Conservation (phyloP, 2,797 vertebrate species). For the Pipistrellus kuhlii region DNA sequence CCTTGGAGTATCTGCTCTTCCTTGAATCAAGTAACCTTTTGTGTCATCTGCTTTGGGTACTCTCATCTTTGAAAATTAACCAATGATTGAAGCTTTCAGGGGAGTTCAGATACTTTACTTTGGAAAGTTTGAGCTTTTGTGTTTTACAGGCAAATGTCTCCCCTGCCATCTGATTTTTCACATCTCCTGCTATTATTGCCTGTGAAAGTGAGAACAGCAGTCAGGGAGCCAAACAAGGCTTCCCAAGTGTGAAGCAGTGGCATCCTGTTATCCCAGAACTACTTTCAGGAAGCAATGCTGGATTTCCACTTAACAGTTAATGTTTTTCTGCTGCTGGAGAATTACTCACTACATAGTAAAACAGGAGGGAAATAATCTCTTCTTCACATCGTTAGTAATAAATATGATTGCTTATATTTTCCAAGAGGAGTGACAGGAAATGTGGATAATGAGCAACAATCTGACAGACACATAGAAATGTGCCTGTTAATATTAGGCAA, state of each 20-base stretch:
- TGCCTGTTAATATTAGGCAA: constrained; percentile 49
- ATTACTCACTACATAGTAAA: constrained; percentile 77
- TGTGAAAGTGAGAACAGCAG: constrained; percentile 76
- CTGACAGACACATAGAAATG: constrained; percentile 56
- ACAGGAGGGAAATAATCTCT: constrained; percentile 62
- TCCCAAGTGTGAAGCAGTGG: constrained; percentile 71
- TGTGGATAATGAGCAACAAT: constrained; percentile 71
- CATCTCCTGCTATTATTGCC: constrained; percentile 75
- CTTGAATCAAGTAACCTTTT: background rate
- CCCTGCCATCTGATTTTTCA: constrained; percentile 77
- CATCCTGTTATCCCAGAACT: constrained; percentile 73
- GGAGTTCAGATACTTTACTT: background rate
- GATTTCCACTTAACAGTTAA: constrained; percentile 80
- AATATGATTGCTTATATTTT: constrained; percentile 71
- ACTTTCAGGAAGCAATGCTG: constrained; percentile 58
- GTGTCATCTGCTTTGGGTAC: background rate
- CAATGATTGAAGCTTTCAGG: background rate
- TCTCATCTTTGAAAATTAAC: background rate
- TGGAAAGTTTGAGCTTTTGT: background rate
- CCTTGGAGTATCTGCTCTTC: background rate
- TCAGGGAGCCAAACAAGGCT: constrained; percentile 74
- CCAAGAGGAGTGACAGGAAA: constrained; percentile 59
- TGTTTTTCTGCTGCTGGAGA: constrained; percentile 77
- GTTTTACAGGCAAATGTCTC: constrained; percentile 11
- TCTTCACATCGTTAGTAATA: constrained; percentile 58